Evolutionary conservation across 2,113 vertebrate species (phyloP).

Genomic region (Dasypus novemcinctus): DNA sequence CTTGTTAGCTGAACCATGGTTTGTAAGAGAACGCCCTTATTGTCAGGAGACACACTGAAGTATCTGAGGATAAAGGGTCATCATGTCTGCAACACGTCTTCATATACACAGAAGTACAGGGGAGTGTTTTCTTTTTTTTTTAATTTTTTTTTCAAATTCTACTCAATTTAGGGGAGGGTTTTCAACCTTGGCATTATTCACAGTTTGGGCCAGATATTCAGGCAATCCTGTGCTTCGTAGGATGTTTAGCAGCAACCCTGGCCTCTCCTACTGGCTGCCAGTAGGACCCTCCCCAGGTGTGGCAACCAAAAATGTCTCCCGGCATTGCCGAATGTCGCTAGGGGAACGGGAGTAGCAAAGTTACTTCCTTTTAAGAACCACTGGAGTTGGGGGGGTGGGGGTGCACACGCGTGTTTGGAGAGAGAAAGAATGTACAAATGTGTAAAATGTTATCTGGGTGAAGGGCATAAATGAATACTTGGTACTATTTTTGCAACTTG

Average conservation of each 20-base stretch:
- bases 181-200: rapidly evolving
- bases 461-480: background rate
- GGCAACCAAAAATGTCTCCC: background rate
- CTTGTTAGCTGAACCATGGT: background rate
- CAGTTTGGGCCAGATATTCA: background rate
- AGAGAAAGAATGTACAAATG: background rate
- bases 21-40: background rate
- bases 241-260: no score
- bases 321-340: background rate
- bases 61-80: background rate
- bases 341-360: background rate
- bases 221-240: no score
- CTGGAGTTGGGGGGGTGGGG: background rate
- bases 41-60: background rate
- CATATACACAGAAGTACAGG: no score
- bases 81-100: background rate
- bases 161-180: background rate
- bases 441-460: background rate
- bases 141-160: no score
- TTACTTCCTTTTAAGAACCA: background rate
- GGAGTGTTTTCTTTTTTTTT: no score
- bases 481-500: background rate
- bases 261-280: background rate
- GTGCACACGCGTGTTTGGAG: background rate
- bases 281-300: no score